A percentile compares a stretch with the other conserved stretches of the same genome.
Evolutionary conservation across 2,113 vertebrate species (phyloP).

Genomic region (Setophaga kirtlandii): DNA sequence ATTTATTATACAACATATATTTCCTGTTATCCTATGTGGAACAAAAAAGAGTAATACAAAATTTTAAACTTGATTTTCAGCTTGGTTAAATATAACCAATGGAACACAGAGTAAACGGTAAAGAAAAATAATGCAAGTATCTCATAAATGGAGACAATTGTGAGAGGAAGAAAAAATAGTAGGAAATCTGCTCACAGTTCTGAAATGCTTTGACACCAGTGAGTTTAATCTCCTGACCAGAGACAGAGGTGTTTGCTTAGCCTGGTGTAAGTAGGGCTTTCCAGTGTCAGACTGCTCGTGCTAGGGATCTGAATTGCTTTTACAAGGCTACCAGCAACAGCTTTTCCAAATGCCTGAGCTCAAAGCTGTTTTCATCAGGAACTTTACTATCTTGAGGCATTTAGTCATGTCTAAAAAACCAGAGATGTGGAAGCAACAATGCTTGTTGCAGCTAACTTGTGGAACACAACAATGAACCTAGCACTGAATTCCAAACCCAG

Average conservation of each 20-base stretch:
- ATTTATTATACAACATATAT: background rate
- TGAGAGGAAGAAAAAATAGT: background rate
- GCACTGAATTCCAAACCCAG: fast-evolving
- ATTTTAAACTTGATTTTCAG: background rate
- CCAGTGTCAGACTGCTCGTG: background rate
- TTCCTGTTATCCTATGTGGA: background rate
- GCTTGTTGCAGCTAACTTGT: background rate
- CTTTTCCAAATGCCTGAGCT: background rate
- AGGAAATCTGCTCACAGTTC: background rate
- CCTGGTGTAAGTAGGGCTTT: background rate
- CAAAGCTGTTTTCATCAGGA: background rate
- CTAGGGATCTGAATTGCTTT: background rate
- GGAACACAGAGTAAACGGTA: background rate
- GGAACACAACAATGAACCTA: background rate
- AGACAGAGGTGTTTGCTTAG: background rate
- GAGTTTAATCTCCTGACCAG: background rate
- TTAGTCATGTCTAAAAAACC: background rate
- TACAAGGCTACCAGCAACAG: background rate
- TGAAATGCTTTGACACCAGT: background rate
- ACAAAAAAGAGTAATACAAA: background rate
- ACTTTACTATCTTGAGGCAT: background rate
- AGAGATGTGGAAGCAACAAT: background rate
- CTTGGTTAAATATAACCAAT: background rate
- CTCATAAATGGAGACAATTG: background rate
- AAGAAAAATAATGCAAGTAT: background rate